Evolutionary conservation across 2,797 vertebrate species (phyloP).

Genomic region (Gymnodraco acuticeps): DNA sequence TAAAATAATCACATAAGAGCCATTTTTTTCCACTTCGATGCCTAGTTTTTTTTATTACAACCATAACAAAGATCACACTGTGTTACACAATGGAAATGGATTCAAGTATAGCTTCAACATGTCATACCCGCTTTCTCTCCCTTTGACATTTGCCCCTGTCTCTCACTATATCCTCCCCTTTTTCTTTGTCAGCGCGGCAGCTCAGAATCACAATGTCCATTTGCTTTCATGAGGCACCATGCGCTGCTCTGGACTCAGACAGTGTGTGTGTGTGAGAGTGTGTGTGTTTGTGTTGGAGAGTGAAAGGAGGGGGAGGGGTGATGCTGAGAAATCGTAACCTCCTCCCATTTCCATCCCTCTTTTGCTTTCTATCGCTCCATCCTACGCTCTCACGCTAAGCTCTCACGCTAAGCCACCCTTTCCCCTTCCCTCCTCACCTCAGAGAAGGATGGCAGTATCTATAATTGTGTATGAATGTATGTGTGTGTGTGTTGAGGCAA

Average conservation of each 20-base stretch:
- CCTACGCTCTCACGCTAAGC: slow-evolving; percentile 41
- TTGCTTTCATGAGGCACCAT: slow-evolving; percentile 72
- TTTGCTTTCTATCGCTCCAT: slow-evolving; percentile 36
- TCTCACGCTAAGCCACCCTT: slow-evolving; percentile 37
- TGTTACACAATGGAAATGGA: slow-evolving; percentile 42
- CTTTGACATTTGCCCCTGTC: slow-evolving; percentile 15
- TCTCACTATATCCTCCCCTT: slow-evolving; percentile 39
- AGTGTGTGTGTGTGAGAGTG: slow-evolving; percentile 36
- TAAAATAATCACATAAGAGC: slow-evolving; percentile 15
- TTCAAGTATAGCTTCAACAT: slow-evolving; percentile 45
- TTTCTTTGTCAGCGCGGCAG: slow-evolving; percentile 63
- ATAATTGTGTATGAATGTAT: slow-evolving; percentile 20
- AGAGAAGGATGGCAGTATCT: slow-evolving; percentile 18
- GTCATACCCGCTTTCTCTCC: slow-evolving; percentile 1
- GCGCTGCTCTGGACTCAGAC: slow-evolving; percentile 50
- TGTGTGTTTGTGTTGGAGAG: slow-evolving; percentile 4
- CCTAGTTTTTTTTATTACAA: slow-evolving; percentile 50
- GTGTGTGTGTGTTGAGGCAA: slow-evolving; percentile 25
- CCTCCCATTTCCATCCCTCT: slow-evolving; percentile 53
- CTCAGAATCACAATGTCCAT: slow-evolving; percentile 75
- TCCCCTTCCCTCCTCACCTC: slow-evolving; percentile 49
- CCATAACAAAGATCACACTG: slow-evolving; percentile 43
- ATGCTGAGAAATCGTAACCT: slow-evolving; percentile 46
- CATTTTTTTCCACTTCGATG: slow-evolving; percentile 43
- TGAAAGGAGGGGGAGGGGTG: slow-evolving; percentile 63